Evolutionary conservation across 2,888 invertebrate genomes (phyloP).

Genomic region (Dusona sp.): DNA sequence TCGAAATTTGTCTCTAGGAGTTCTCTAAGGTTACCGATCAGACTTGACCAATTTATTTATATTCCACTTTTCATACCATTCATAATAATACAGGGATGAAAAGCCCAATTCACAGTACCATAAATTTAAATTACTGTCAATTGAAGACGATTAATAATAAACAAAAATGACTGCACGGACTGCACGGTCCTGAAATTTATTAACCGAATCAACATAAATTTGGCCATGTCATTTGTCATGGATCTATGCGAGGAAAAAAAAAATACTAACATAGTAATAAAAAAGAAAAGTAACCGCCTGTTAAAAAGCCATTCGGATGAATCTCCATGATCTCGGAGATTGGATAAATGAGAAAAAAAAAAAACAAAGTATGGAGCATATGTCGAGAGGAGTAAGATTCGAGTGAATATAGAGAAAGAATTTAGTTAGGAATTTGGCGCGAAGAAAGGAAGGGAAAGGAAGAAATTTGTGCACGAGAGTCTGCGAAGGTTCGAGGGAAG

Average conservation of each 20-base stretch:
- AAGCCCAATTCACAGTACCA: background rate
- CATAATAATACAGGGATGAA: no score
- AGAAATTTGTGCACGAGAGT: background rate
- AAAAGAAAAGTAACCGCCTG: conserved; percentile 24
- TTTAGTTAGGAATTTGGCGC: background rate
- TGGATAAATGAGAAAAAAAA: conserved; percentile 15
- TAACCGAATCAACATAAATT: background rate
- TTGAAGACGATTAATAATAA: background rate
- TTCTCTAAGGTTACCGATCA: conserved; percentile 61
- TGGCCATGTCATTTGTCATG: conserved; percentile 12
- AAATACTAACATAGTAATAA: background rate
- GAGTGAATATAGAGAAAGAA: no score
- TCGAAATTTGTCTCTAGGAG: conserved; percentile 49
- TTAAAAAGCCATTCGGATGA: conserved; percentile 53
- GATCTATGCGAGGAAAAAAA: conserved; percentile 7
- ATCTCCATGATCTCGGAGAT: background rate
- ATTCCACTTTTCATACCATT: no score
- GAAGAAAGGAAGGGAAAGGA: background rate
- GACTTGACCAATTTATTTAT: conserved; percentile 3
- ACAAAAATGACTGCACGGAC: no score
- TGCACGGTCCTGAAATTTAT: no score
- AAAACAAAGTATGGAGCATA: conserved; percentile 17
- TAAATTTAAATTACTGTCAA: background rate
- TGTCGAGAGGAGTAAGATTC: background rate
- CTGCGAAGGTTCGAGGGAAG: background rate